These are phyloP conservation scores for Agonum fuliginosum DNA, from an alignment of 2,888 invertebrate species.

Conservation along the genomic window DNA sequence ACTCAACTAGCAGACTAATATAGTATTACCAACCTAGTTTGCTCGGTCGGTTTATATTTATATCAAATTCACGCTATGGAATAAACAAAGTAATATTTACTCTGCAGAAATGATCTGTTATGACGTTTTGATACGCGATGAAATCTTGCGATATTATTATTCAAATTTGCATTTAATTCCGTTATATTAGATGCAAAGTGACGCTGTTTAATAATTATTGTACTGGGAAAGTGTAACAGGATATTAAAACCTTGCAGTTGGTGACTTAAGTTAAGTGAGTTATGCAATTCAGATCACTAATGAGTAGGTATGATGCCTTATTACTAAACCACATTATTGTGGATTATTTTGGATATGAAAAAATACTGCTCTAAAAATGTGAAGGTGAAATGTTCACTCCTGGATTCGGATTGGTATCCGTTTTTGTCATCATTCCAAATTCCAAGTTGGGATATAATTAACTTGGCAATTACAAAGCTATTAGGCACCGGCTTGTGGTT, in stretches of 20 bases:
- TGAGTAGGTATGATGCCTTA: too few species aligned
- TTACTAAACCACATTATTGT: too few species aligned
- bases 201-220: constrained; percentile 29
- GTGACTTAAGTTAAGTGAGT: too few species aligned
- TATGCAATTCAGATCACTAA: too few species aligned
- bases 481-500: too few species aligned
- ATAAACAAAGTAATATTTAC: background rate
- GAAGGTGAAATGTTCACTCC: too few species aligned
- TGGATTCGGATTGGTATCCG: too few species aligned
- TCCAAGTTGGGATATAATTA: too few species aligned
- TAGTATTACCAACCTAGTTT: background rate
- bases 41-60: background rate
- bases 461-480: too few species aligned
- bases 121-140: background rate
- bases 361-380: too few species aligned
- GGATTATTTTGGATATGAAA: too few species aligned
- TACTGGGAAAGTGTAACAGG: constrained; percentile 31
- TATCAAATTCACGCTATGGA: background rate
- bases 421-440: too few species aligned
- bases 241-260: background rate
- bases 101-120: background rate
- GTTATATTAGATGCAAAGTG: constrained; percentile 7
- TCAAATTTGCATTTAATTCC: constrained; percentile 29
- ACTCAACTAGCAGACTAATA: background rate
- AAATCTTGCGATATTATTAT: background rate